phyloP scores from a whole-genome alignment of 2,888 invertebrate genomes.

The Tachina lurida region DNA sequence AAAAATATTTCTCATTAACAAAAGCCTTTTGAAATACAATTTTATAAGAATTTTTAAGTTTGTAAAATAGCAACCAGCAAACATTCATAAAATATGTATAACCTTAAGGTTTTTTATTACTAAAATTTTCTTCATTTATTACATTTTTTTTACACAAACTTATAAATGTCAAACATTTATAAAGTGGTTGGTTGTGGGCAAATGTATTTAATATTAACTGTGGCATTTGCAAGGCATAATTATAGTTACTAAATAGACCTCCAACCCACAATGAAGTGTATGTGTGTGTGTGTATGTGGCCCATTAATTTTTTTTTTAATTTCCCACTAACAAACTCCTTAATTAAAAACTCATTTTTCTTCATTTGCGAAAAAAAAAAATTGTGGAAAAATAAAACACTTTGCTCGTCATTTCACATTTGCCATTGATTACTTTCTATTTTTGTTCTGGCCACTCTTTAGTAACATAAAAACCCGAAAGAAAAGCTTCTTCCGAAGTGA shows the following conservation, averaged over 20 bases:
- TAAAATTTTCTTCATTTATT: background rate
- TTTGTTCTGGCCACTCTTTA: background rate
- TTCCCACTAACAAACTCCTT: conserved; percentile 33
- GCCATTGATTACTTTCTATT: conserved; percentile 51
- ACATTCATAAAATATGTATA: too few relatives aligned
- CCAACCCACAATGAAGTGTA: background rate
- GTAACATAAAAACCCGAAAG: background rate
- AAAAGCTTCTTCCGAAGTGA: background rate
- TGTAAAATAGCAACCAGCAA: too few relatives aligned
- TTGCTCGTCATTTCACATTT: conserved; percentile 38
- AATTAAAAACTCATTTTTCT: conserved; percentile 64
- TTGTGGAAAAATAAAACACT: background rate
- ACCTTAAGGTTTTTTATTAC: background rate
- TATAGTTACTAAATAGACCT: background rate
- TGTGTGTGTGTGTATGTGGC: too few relatives aligned
- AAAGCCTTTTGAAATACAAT: too few relatives aligned
- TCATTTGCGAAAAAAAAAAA: conserved; percentile 31
- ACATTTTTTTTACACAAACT: background rate
- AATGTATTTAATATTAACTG: background rate
- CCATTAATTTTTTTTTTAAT: background rate
- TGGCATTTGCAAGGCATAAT: background rate
- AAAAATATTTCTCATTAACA: too few relatives aligned
- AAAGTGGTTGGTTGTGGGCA: background rate
- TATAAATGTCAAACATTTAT: conserved; percentile 14
- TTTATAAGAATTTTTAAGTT: too few relatives aligned